Base-by-base conservation (phyloP, 2,113 vertebrate genomes). In the Alosa alosa region DNA sequence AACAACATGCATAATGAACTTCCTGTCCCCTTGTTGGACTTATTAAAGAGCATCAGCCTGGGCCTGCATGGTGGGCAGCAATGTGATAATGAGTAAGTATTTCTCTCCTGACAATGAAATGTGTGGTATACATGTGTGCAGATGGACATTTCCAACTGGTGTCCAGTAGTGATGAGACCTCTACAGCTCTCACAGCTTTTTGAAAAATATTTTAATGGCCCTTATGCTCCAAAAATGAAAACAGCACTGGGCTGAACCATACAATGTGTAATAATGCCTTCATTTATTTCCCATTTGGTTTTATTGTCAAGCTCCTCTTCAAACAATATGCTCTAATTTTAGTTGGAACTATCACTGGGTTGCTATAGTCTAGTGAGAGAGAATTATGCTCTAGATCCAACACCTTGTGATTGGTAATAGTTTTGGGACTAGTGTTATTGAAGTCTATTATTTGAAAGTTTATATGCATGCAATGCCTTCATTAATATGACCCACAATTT, bases 401-500 rank as follows among this genome's bases (percentile, higher is more conserved):
- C 72, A 39, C 25, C 1, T 15, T 15, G 31, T 11, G 11, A 78
- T 17, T 36, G 36, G 72, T 13, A 41, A 39, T 39, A 5, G 4
- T 0, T 31, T 36, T 36, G 11, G 25, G 72, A 15, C 31, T 78
- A 39, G 72, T 31, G 10, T 78, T 36, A 3, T 10, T 31, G 9
- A 78, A 3, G 72, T 78, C 25, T 78, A 5, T 78, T 75, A 39
- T 75, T 10, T 15, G 4, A 39, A 36, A 78, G 72, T 78, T 41
- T 39, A 36, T 39, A 78, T 78, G 31, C 31, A 78, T 39, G 31
- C 31, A 41, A 39, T 78, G 72, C 31, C 31, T 39, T 78, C 10
- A 39, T 39, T 78, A 88, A 91, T 91, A 83, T 25, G 88, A 85
- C 88, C 86, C 81, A 90, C 88, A 85, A 88, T 91, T 91, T 90